Percentiles rank a stretch among this genome's conserved stretches.
phyloP scores from a whole-genome alignment of 2,113 vertebrate genomes.

The Salminus brasiliensis region DNA sequence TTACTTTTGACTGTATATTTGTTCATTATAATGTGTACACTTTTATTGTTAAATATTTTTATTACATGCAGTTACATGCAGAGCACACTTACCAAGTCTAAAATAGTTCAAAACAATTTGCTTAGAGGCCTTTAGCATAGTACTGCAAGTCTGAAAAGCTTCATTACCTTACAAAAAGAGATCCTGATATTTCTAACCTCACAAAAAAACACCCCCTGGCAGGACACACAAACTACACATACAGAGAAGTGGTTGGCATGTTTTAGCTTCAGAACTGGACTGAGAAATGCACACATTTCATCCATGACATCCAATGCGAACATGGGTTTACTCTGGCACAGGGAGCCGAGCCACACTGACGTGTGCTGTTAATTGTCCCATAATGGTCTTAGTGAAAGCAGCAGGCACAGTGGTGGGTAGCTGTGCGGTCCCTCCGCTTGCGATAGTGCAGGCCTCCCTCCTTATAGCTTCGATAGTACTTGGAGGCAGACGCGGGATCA shows the following conservation, averaged over 20 bases:
- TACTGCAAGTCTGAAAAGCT: no score
- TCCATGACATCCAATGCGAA: conserved; percentile 40
- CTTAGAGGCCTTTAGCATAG: no score
- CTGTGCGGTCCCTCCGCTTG: conserved; percentile 52
- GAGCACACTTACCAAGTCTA: no score
- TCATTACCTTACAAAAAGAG: not conserved
- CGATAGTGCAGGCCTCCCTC: conserved; percentile 52
- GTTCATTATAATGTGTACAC: no score
- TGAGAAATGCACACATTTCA: conserved; percentile 36
- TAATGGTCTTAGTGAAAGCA: conserved; percentile 56
- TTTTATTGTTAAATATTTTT: no score
- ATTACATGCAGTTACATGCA: no score
- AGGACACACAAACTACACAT: not conserved
- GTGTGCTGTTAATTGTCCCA: conserved; percentile 52
- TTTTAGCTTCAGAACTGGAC: not conserved
- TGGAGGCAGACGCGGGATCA: conserved; percentile 46
- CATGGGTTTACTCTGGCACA: conserved; percentile 34
- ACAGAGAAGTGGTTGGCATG: not conserved
- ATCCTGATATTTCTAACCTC: not conserved
- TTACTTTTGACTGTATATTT: no score
- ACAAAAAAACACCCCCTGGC: not conserved
- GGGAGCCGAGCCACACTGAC: conserved; percentile 16
- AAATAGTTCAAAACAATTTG: no score
- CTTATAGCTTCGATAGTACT: conserved; percentile 41
- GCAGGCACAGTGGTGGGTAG: conserved; percentile 29